Evolutionary conservation across 23 tunicate species (phyloP), one percentile per base, ranked within the genome.

Genomic region (Styela clava): DNA sequence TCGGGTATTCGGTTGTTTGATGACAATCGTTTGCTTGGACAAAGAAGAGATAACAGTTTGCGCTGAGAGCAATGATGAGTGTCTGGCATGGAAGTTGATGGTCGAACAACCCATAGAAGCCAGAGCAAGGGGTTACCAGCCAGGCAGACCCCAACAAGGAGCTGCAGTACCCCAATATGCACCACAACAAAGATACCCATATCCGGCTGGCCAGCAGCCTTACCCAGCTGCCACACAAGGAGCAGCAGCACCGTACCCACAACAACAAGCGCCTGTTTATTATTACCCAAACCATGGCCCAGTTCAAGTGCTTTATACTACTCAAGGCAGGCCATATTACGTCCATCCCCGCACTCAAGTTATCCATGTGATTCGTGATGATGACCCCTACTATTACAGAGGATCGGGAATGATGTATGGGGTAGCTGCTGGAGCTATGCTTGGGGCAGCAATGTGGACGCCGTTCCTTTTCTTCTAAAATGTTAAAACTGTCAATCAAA

Each of bases 321-420:
- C 78, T 2, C 44, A 74, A 1, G 95, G 95, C 24, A 73, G 76
- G 61, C 95, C 95, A 74, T 89, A 85, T 65, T 89, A 89, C 68
- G 88, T 89, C 61, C 87, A 89, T 31, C 94, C 94, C 30, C 85
- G 84, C 35, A 84, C 94, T 12, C 87, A 79, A 63, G 88, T 89
- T 0, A 56, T 89, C 25, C 82, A 83, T 23, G 87, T 89, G 33
- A 74, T 89, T 5, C 61, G 85, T 29, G 94, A 89, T 9, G 70
- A 79, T 67, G 94, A 89, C 61, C 94, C 94, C 2, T 89, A 89
- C 69, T 89, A 89, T 44, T 89, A 89, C 63, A 74, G 94, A n/a
- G 61, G 81, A 24, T 77, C 82, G 21, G 82, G 82, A 27, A 3
- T 89, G 34, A 61, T 84, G 79, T 36, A 34, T 65, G 94, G 94